A percentile compares a stretch with the other conserved stretches of the same genome.
phyloP scores from a whole-genome alignment of 1,140 invertebrate genomes.

The Dinothrombium tinctorium region DNA sequence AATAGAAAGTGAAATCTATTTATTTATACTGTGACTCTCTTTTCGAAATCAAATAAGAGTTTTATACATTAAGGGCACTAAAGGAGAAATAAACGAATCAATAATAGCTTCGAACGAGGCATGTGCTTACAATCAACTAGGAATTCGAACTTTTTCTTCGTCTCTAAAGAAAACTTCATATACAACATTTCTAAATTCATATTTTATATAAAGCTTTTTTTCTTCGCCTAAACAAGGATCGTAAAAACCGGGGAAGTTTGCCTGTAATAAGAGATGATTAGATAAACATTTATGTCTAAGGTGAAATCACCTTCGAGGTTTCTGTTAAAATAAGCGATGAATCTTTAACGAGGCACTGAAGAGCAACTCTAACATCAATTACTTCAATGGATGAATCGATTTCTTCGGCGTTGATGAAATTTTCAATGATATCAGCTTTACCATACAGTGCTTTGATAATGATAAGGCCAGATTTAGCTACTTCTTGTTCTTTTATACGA shows the following conservation, averaged over 20 bases:
- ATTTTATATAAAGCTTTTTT: conserved; percentile 64
- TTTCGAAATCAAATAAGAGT: too few species aligned
- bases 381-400: conserved; percentile 26
- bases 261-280: conserved; percentile 32
- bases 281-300: not conserved
- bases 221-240: conserved; percentile 82
- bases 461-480: conserved; percentile 43
- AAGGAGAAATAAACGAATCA: too few species aligned
- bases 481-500: conserved; percentile 46
- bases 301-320: conserved; percentile 47
- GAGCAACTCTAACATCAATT: conserved; percentile 71
- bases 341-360: conserved; percentile 80
- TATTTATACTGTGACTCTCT: too few species aligned
- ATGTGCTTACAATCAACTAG: too few species aligned
- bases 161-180: conserved; percentile 59
- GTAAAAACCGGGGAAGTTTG: conserved; percentile 82
- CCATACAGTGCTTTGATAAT: conserved; percentile 57
- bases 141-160: conserved; percentile 48
- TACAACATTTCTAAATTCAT: conserved; percentile 48
- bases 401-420: conserved; percentile 1
- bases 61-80: too few species aligned
- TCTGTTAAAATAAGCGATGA: conserved; percentile 61
- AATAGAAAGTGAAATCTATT: too few species aligned
- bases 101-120: too few species aligned
- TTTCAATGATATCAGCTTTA: not conserved